Conservation (phyloP, 2,888 invertebrate species). For the Emmelina monodactyla region DNA sequence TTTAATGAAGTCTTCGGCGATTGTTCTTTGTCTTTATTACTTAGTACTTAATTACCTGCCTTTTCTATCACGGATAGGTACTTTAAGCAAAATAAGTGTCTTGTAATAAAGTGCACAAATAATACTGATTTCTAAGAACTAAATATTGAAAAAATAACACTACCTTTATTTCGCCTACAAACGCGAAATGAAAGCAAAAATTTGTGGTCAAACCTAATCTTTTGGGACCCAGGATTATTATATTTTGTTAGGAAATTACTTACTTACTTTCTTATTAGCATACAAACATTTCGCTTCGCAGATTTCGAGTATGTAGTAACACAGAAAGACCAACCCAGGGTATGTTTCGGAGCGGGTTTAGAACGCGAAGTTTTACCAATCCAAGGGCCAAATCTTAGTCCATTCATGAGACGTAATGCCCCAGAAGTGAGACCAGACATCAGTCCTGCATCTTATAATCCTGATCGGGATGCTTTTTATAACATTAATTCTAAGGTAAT, state of each 20-base stretch:
- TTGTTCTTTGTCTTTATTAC: too few relatives aligned
- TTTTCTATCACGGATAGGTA: too few relatives aligned
- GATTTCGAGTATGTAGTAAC: slow-evolving; percentile 67
- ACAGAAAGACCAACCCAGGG: slow-evolving; percentile 39
- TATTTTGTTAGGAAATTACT: not conserved
- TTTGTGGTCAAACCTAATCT: too few relatives aligned
- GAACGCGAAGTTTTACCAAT: slow-evolving; percentile 50
- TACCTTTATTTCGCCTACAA: too few relatives aligned
- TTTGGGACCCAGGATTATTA: too few relatives aligned
- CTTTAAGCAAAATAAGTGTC: too few relatives aligned
- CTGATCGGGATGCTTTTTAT: slow-evolving; percentile 37
- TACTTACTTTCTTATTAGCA: not conserved
- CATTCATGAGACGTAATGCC: slow-evolving; percentile 51
- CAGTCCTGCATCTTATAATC: slow-evolving; percentile 39
- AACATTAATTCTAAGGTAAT: slow-evolving; percentile 36
- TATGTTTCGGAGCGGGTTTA: slow-evolving; percentile 60
- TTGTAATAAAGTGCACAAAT: too few relatives aligned
- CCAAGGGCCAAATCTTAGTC: slow-evolving; percentile 40
- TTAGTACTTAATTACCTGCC: too few relatives aligned
- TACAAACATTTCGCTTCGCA: slow-evolving; percentile 17
- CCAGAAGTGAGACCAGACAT: slow-evolving; percentile 31
- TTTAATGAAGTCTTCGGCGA: too few relatives aligned
- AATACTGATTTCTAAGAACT: too few relatives aligned
- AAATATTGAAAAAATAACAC: too few relatives aligned
- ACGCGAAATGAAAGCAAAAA: too few relatives aligned